A percentile compares a stretch with the other conserved stretches of the same genome.
Evolutionary conservation across 2,888 invertebrate genomes (phyloP).

Genomic region (Physocephala rufipes): DNA sequence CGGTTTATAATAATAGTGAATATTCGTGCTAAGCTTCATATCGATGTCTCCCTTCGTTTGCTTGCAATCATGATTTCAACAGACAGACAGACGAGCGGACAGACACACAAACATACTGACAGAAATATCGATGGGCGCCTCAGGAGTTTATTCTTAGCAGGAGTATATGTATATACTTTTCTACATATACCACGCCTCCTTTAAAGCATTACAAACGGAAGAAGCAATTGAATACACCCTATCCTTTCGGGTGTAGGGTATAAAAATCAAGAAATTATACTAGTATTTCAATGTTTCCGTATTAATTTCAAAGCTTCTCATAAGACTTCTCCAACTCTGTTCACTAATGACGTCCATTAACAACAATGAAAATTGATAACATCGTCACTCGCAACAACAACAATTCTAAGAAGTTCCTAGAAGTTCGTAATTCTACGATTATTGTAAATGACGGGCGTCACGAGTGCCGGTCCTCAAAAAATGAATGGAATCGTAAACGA

Average conservation of each 20-base stretch:
- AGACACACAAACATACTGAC: conserved; percentile 14
- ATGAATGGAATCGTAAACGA: neutral
- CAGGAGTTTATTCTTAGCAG: conserved; percentile 16
- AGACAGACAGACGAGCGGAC: neutral
- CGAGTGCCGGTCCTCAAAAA: conserved; percentile 28
- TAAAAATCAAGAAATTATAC: too few relatives aligned
- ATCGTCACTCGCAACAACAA: neutral
- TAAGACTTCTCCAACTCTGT: neutral
- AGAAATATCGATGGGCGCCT: conserved; percentile 16
- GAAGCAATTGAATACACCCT: too few relatives aligned
- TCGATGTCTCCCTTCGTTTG: too few relatives aligned
- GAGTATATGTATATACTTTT: too few relatives aligned
- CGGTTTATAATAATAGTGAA: too few relatives aligned
- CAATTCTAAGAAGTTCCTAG: neutral
- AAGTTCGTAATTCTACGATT: neutral
- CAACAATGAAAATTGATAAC: neutral
- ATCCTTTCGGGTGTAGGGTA: too few relatives aligned
- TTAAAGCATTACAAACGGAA: too few relatives aligned
- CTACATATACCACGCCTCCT: too few relatives aligned
- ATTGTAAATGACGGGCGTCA: conserved; percentile 38
- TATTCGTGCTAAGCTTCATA: too few relatives aligned
- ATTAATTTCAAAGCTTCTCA: too few relatives aligned
- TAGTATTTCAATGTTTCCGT: too few relatives aligned
- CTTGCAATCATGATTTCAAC: too few relatives aligned
- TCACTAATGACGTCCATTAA: neutral